phyloP scores from a whole-genome alignment of 1,140 invertebrate species.

The Hycleus cichorii region DNA sequence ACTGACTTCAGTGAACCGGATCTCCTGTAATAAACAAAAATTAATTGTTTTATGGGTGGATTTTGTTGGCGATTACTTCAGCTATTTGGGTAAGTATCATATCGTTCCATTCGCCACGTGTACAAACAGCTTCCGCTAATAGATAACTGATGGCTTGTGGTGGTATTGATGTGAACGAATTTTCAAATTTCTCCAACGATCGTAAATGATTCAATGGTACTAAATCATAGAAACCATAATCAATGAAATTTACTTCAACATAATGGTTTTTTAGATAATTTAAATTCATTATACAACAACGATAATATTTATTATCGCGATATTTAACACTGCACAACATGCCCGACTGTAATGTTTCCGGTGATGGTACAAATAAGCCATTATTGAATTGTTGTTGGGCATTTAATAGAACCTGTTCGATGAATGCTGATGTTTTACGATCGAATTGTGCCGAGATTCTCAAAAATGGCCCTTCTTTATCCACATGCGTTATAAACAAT shows the following conservation, averaged over 20 bases:
- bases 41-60: too few species aligned
- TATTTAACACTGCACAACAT: constrained; percentile 57
- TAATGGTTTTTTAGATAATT: constrained; percentile 41
- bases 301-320: constrained; percentile 54
- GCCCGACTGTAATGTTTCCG: constrained; percentile 42
- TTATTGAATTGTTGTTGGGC: constrained; percentile 44
- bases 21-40: constrained; percentile 11
- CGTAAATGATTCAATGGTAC: constrained; percentile 48
- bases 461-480: constrained; percentile 54
- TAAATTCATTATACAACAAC: constrained; percentile 49
- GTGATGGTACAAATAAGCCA: constrained; percentile 38
- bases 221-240: constrained; percentile 61
- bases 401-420: constrained; percentile 48
- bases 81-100: not conserved
- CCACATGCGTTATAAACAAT: constrained; percentile 52
- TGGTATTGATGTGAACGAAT: constrained; percentile 45
- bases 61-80: too few species aligned
- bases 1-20: constrained; percentile 27
- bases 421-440: constrained; percentile 45
- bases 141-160: constrained; percentile 51
- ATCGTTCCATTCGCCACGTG: constrained; percentile 31
- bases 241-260: constrained; percentile 58
- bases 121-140: constrained; percentile 41
- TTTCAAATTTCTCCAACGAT: constrained; percentile 45
- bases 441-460: constrained; percentile 58